phyloP scores from a whole-genome alignment of 2,797 vertebrate genomes.

The Spea hammondii region DNA sequence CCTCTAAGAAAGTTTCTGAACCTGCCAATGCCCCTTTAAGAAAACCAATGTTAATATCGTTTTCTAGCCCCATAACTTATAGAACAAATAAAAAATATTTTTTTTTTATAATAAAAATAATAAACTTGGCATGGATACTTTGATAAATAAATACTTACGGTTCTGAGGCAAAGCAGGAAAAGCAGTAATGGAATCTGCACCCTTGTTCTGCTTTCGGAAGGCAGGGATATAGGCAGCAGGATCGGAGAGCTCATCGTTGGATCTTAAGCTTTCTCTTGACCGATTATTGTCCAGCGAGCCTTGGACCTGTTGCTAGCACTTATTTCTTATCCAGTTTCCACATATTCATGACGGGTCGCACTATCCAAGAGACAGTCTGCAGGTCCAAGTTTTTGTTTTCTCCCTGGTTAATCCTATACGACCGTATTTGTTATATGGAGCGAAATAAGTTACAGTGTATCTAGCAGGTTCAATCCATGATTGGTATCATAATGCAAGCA shows the following conservation, averaged over 20 bases:
- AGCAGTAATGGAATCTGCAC: slow-evolving; percentile 1
- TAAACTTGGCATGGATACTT: too few species aligned
- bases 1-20: too few species aligned
- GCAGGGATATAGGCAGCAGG: neutral
- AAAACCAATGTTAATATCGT: too few species aligned
- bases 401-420: neutral
- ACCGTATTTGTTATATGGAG: neutral
- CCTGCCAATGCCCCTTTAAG: too few species aligned
- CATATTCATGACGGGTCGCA: neutral
- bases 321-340: neutral
- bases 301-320: neutral
- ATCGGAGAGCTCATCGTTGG: neutral
- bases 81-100: too few species aligned
- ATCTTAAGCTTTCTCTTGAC: neutral
- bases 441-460: neutral
- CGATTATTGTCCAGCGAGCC: neutral
- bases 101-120: too few species aligned
- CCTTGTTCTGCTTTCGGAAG: neutral
- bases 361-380: neutral
- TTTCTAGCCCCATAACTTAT: too few species aligned
- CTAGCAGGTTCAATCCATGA: neutral
- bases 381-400: neutral
- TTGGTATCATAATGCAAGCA: neutral
- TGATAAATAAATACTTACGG: neutral
- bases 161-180: slow-evolving; percentile 3